Evolutionary conservation across 2,113 vertebrate genomes (phyloP).

Genomic region (Hippoglossus stenolepis): DNA sequence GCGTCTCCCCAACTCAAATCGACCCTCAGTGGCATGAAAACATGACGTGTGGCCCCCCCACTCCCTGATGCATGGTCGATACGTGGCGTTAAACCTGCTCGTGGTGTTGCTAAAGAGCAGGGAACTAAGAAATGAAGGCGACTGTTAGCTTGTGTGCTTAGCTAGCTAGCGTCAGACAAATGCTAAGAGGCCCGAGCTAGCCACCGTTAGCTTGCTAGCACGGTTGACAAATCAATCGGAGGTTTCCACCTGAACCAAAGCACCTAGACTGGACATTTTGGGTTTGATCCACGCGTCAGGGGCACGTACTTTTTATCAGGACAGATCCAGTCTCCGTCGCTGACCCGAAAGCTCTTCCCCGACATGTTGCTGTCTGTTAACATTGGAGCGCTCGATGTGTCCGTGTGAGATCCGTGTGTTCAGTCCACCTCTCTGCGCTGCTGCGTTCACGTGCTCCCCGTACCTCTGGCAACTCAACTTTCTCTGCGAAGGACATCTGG

Average conservation of each 20-base stretch:
- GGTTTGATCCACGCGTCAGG: fast-evolving
- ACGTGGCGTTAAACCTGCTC: fast-evolving
- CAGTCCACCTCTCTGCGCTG: slow-evolving; percentile 5
- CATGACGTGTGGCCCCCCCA: fast-evolving
- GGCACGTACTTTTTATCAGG: slow-evolving; percentile 95
- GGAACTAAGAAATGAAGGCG: fast-evolving
- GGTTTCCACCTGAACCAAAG: fast-evolving
- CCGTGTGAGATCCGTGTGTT: slow-evolving; percentile 28
- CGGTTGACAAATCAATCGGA: not conserved
- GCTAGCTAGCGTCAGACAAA: slow-evolving; percentile 20
- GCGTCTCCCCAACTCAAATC: not conserved
- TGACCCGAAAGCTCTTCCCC: slow-evolving; percentile 97
- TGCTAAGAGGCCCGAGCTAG: slow-evolving; percentile 60
- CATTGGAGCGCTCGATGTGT: slow-evolving; percentile 17
- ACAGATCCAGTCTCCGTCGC: slow-evolving; percentile 98
- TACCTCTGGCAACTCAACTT: not conserved
- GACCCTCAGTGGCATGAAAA: too few species aligned
- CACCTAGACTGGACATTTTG: fast-evolving
- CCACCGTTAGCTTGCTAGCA: slow-evolving; percentile 31
- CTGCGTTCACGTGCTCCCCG: slow-evolving; percentile 43
- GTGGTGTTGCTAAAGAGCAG: fast-evolving
- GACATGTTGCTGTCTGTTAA: slow-evolving; percentile 84
- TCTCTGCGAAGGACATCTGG: not conserved
- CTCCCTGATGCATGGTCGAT: fast-evolving
- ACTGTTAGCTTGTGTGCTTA: not conserved